Base-by-base conservation (phyloP, 2,888 invertebrate species). In the Periphyllus acericola region DNA sequence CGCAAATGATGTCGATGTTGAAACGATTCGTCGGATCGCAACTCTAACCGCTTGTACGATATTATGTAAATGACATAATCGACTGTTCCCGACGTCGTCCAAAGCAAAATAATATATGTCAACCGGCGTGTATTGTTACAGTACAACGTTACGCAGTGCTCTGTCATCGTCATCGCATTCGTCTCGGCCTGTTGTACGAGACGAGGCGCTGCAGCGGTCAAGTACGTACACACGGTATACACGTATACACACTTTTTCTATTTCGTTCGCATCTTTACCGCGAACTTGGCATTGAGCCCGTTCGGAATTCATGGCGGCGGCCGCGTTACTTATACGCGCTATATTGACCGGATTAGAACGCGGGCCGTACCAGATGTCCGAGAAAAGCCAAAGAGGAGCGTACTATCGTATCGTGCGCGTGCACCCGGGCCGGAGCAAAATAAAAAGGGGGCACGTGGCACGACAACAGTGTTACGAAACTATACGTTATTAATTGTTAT, bases 291-390 rank as follows among this genome's bases (percentile, higher is more conserved):
- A 21, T 83, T 60, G 25, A 11, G 55, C 55, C 83, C 36, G 36
- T 83, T 46, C 29, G 11, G 1, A 25, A 68, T 68, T 9, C n/a
- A 60, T 34, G 19, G 11, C 11, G 68, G 25, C 60, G 60, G 5
- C 60, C 11, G 9, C 3, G 25, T 29, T n/a, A 21, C n/a, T 19
- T 55, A n/a, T 8, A 36, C 40, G 11, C 14, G n/a, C 4, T 34
- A 14, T 79, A 60, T 25, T 68, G 81, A 81, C 68, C 68, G 46
- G 40, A 68, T 81, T 81, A 46, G 68, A 68, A 81, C 68, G 55
- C 21, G 6, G 19, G n/a, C 36, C 60, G n/a, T n/a, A n/a, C n/a
- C n/a, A 60, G n/a, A 36, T 79, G 19, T 60, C 11, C 14, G 14
- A 55, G 55, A 25, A 79, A 55, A 34, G 25, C 14, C 4, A 52